These are phyloP conservation scores for Agrochola macilenta DNA, from an alignment of 2,888 invertebrate species.

Conservation along the genomic window DNA sequence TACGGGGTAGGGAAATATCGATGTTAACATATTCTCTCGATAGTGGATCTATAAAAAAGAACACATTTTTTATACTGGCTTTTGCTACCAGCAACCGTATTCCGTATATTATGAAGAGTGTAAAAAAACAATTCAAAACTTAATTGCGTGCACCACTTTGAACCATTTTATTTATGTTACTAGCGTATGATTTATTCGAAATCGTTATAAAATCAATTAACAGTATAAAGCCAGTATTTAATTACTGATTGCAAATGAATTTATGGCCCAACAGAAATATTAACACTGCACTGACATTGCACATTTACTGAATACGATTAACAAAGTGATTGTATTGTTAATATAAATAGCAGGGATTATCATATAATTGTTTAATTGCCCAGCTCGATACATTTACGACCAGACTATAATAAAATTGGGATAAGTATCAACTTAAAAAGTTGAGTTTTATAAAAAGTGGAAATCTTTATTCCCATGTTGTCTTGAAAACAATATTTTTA, in stretches of 20 bases:
- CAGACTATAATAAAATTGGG: not conserved
- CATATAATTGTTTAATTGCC: conserved; percentile 15
- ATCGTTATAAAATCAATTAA: conserved; percentile 47
- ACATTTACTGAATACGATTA: conserved; percentile 18
- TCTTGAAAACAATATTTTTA: not conserved
- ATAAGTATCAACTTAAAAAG: not conserved
- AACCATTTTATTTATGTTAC: conserved; percentile 24
- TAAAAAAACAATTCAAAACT: not conserved
- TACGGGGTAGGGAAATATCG: no score
- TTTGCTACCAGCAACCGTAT: not conserved
- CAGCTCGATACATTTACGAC: not conserved
- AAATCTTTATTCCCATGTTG: not conserved
- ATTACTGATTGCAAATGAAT: conserved; percentile 35
- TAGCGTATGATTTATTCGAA: conserved; percentile 27
- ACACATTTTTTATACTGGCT: not conserved
- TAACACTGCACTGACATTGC: conserved; percentile 37
- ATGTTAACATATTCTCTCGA: not conserved
- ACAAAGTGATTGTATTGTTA: conserved; percentile 18
- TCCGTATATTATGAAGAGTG: not conserved
- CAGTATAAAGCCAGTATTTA: conserved; percentile 34
- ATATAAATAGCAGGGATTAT: conserved; percentile 23
- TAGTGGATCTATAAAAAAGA: not conserved
- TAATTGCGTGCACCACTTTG: conserved; percentile 4
- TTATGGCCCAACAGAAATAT: conserved; percentile 23
- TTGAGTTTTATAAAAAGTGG: not conserved